Evolutionary conservation across 1,140 invertebrate species (phyloP).

Genomic region (Himalopsyche phryganea): DNA sequence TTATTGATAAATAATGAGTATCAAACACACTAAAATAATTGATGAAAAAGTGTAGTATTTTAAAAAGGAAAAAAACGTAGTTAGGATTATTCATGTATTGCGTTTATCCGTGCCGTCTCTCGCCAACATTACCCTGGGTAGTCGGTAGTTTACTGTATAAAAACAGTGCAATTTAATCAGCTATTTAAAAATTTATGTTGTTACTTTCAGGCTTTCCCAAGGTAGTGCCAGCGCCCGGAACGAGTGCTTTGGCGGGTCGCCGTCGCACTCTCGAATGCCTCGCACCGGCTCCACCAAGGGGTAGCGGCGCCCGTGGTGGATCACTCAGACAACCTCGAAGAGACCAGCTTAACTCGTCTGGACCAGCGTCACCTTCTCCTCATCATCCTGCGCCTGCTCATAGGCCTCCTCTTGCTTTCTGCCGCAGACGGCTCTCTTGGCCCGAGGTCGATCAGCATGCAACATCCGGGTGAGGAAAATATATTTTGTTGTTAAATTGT

Average conservation of each 20-base stretch:
- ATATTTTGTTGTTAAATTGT: too few species aligned
- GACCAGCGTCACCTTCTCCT: conserved; percentile 41
- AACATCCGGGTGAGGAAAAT: conserved; percentile 66
- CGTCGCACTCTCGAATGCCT: conserved; percentile 59
- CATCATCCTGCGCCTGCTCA: conserved; percentile 56
- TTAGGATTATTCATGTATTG: too few species aligned
- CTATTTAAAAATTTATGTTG: too few species aligned
- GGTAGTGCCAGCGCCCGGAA: conserved; percentile 63
- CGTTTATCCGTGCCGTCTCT: too few species aligned
- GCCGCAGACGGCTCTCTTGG: conserved; percentile 71
- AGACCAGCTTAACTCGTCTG: conserved; percentile 54
- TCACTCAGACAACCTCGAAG: conserved; percentile 54
- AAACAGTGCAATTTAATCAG: too few species aligned
- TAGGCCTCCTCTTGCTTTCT: conserved; percentile 64
- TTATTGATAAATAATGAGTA: too few species aligned
- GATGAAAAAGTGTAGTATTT: too few species aligned
- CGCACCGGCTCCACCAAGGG: conserved; percentile 45
- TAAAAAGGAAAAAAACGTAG: too few species aligned
- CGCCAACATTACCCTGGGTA: too few species aligned
- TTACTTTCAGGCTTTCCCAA: conserved; percentile 56
- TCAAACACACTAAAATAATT: too few species aligned
- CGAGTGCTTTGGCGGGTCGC: conserved; percentile 50
- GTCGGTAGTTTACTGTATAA: too few species aligned
- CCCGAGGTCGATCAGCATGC: conserved; percentile 77
- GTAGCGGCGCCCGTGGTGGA: conserved; percentile 52